Conservation (phyloP, 2,113 vertebrate genomes). For the Echinops telfairi region DNA sequence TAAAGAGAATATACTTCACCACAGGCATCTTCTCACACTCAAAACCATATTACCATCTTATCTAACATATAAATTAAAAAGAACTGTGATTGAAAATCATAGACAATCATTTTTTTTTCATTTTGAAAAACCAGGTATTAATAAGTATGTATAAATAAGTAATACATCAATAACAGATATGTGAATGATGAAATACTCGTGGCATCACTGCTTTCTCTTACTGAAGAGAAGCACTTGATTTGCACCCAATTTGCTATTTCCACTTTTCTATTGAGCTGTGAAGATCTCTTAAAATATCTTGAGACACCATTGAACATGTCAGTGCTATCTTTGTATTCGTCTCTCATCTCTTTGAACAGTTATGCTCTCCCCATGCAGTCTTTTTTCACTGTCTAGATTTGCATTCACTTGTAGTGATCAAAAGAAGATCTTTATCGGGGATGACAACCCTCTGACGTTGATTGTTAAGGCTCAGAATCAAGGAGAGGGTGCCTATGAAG, state of each 20-base stretch:
- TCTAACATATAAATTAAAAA: background rate
- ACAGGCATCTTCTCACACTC: background rate
- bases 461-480: constrained; percentile 92
- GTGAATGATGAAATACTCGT: background rate
- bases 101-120: background rate
- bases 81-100: background rate
- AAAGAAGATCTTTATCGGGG: constrained; percentile 95
- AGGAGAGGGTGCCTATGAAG: constrained; percentile 98
- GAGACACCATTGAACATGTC: background rate
- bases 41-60: background rate
- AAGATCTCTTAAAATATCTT: background rate
- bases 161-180: background rate
- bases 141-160: background rate
- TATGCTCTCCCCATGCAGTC: background rate
- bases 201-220: background rate
- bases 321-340: background rate
- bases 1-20: background rate
- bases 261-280: background rate
- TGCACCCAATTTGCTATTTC: background rate
- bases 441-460: constrained; percentile 95
- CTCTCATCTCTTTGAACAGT: constrained; percentile 10
- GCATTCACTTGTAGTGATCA: constrained; percentile 89
- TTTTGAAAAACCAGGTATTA: background rate
- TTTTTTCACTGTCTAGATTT: constrained; percentile 39
- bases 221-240: background rate